A percentile compares a stretch with the other conserved stretches of the same genome.
phyloP scores from a whole-genome alignment of 2,113 vertebrate genomes.

The Gopherus evgoodei region DNA sequence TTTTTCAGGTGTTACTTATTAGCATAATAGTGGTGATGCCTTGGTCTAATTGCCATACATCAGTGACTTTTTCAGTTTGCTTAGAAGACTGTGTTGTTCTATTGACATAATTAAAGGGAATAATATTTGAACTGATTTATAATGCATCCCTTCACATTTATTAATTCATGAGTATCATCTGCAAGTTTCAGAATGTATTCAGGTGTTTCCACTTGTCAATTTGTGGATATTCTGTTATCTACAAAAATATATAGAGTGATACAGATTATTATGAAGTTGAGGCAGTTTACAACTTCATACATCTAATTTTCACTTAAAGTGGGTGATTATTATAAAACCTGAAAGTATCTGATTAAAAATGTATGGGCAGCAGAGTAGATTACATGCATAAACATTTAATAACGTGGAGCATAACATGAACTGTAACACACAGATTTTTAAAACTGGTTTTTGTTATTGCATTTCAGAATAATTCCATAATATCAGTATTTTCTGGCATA shows the following conservation, averaged over 20 bases:
- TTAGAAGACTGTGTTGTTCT: not conserved
- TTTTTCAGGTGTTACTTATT: not conserved
- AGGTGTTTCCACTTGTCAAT: not conserved
- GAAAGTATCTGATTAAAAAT: not conserved
- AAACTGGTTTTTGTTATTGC: not conserved
- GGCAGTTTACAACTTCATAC: not conserved
- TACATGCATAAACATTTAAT: not conserved
- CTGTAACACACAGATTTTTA: not conserved
- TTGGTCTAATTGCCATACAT: not conserved
- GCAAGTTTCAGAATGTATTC: not conserved
- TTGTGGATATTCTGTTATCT: not conserved
- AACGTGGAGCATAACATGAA: not conserved
- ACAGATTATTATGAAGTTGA: not conserved
- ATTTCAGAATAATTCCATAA: not conserved
- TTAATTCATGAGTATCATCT: not conserved
- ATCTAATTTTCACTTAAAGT: not conserved
- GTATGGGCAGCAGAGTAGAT: not conserved
- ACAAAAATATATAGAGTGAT: rapidly evolving
- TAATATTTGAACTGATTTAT: not conserved
- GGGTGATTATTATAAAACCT: not conserved
- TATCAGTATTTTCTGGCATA: not conserved
- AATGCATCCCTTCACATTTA: not conserved
- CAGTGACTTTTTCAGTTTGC: not conserved
- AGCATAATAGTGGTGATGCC: not conserved
- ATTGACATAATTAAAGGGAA: not conserved